Base-by-base conservation (phyloP, 1,140 invertebrate species). In the Solenopsis fugax region DNA sequence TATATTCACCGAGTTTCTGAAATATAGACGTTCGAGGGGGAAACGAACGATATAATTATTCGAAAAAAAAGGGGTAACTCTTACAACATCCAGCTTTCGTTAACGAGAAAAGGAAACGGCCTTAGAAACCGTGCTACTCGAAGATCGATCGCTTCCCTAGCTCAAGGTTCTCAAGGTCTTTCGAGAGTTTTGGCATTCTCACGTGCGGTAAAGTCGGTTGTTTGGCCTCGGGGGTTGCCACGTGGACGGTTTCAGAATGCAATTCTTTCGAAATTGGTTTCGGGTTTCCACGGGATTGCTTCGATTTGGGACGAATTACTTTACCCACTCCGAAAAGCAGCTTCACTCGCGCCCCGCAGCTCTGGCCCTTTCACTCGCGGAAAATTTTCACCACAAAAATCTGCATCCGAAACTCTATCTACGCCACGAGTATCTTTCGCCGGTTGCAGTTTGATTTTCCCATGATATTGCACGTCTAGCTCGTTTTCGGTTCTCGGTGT, bases 181-280 rank as follows among this genome's bases (percentile, higher is more conserved):
- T 24, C 73, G 77, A 78, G 62, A 84, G 48, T 90, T 88, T 56
- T 50, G 37, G 54, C 62, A 54, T 80, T 78, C 60, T 41, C 52
- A 69, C 58, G 34, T 64, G 76, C 41, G 18, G 54, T 54, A 56
- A 4, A 60, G 67, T 81, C 76, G 84, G 52, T 87, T 91, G 75
- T 92, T 90, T 90, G 75, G 72, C 88, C 84, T 10, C 76, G 60
- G n/a, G 91, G 87, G n/a, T 88, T 67, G 89, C 85, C 87, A 88
- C 87, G 90, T 76, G 89, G 87, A 90, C 91, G 91, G 90, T 92
- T 92, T 93, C 91, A 91, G 93, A 92, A 93, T 93, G 93, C 93
- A 92, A 94, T 94, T 93, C 93, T 93, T 94, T 89, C 86, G 88
- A 93, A 93, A 94, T 94, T 94, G 93, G 90, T 93, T 93, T 93